A percentile compares a stretch with the other conserved stretches of the same genome.
Conservation (phyloP, 2,113 vertebrate genomes). For the Larimichthys polyactis region DNA sequence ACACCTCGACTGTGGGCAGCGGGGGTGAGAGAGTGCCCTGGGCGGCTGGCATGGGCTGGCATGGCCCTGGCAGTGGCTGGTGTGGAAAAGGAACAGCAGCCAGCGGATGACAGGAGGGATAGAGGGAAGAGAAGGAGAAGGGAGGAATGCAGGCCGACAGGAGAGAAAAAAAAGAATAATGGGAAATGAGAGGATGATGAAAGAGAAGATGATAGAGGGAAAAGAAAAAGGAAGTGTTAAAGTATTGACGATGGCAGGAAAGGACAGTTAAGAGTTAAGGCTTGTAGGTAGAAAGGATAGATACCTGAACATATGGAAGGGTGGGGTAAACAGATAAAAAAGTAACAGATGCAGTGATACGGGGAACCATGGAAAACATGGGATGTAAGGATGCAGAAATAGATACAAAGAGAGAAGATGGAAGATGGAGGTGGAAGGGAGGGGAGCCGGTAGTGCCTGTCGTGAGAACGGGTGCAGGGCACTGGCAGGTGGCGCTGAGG, state of each 20-base stretch:
- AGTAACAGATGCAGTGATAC: conserved; percentile 8
- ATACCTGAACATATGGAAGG: background rate
- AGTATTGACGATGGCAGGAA: background rate
- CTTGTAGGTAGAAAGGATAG: background rate
- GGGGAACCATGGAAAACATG: background rate
- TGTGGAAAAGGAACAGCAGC: conserved; percentile 64
- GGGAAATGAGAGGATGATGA: background rate
- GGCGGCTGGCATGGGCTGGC: conserved; percentile 74
- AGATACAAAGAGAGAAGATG: conserved; percentile 28
- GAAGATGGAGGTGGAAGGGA: conserved; percentile 31
- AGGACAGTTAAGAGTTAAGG: background rate
- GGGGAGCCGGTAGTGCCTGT: conserved; percentile 63
- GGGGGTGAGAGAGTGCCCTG: conserved; percentile 76
- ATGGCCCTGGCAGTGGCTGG: conserved; percentile 64
- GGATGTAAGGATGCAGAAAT: conserved; percentile 35
- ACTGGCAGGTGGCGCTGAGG: conserved; percentile 73
- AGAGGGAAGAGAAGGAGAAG: conserved; percentile 7
- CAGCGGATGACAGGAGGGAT: conserved; percentile 58
- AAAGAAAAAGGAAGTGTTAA: background rate
- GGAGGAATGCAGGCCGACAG: conserved; percentile 21
- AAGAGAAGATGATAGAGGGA: background rate
- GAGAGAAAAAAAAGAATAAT: background rate
- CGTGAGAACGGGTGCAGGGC: conserved; percentile 70
- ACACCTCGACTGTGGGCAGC: conserved; percentile 76
- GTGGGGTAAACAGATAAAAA: background rate